Conservation (phyloP, 1,140 invertebrate species). For the Pantala flavescens region DNA sequence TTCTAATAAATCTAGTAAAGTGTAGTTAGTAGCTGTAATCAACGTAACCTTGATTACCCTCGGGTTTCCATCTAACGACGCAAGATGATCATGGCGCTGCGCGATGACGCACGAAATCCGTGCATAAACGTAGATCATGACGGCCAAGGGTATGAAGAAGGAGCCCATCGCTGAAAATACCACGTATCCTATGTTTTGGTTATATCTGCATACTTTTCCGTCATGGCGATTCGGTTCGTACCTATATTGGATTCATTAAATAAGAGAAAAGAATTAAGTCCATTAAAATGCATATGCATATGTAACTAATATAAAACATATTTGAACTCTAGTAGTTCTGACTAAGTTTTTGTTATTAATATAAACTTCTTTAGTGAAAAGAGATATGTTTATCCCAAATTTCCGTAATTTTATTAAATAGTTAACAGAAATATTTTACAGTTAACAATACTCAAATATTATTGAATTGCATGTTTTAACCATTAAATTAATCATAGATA, state of each 20-base stretch:
- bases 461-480: too few relatives aligned
- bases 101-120: conserved; percentile 78
- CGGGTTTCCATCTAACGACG: conserved; percentile 26
- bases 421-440: too few relatives aligned
- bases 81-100: conserved; percentile 39
- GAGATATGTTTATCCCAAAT: too few relatives aligned
- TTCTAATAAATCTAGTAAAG: not conserved
- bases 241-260: conserved; percentile 36
- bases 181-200: conserved; percentile 73
- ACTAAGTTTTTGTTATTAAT: too few relatives aligned
- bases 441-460: too few relatives aligned
- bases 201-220: conserved; percentile 54
- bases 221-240: conserved; percentile 48
- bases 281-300: not conserved
- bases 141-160: conserved; percentile 81
- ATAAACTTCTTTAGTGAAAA: too few relatives aligned
- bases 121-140: conserved; percentile 86
- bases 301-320: too few relatives aligned
- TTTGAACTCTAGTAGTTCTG: too few relatives aligned
- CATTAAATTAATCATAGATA: too few relatives aligned
- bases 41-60: conserved; percentile 22
- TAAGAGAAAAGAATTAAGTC: conserved; percentile 18
- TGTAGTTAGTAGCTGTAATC: too few relatives aligned
- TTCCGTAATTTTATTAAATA: too few relatives aligned
- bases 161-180: conserved; percentile 86